These are phyloP conservation scores for Tiaroga cobitis DNA, from an alignment of 2,797 vertebrate species.

Conservation along the genomic window DNA sequence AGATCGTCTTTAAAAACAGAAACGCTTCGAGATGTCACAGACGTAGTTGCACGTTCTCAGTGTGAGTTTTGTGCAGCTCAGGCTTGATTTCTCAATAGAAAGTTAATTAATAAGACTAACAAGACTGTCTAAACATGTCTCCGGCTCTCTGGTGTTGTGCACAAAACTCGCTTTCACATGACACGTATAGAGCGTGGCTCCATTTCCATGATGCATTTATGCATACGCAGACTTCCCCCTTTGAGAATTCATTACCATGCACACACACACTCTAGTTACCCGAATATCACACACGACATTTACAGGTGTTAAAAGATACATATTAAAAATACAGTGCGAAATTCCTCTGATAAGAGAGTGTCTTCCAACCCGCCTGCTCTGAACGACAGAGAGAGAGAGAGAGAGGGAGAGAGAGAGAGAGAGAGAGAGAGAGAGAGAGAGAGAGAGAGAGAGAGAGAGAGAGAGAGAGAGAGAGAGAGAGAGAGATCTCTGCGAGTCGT, in stretches of 20 bases:
- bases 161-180: constrained; percentile 5
- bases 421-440: too few species aligned
- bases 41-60: constrained; percentile 9
- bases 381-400: constrained; percentile 57
- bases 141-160: neutral
- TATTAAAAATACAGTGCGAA: constrained; percentile 86
- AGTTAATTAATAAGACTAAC: constrained; percentile 36
- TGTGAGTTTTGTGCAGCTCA: neutral
- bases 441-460: too few species aligned
- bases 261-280: constrained; percentile 68
- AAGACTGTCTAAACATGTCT: constrained; percentile 39
- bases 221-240: constrained; percentile 37
- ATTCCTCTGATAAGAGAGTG: constrained; percentile 81
- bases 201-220: constrained; percentile 50
- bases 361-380: constrained; percentile 76
- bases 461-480: too few species aligned
- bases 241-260: constrained; percentile 35
- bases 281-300: constrained; percentile 81
- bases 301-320: constrained; percentile 87
- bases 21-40: constrained; percentile 15
- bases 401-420: constrained; percentile 21
- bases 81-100: constrained; percentile 13
- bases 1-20: neutral
- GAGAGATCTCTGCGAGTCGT: constrained; percentile 72
- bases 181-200: constrained; percentile 3